Evolutionary conservation across 2,888 invertebrate genomes (phyloP).

Genomic region (Phytoseiulus persimilis): DNA sequence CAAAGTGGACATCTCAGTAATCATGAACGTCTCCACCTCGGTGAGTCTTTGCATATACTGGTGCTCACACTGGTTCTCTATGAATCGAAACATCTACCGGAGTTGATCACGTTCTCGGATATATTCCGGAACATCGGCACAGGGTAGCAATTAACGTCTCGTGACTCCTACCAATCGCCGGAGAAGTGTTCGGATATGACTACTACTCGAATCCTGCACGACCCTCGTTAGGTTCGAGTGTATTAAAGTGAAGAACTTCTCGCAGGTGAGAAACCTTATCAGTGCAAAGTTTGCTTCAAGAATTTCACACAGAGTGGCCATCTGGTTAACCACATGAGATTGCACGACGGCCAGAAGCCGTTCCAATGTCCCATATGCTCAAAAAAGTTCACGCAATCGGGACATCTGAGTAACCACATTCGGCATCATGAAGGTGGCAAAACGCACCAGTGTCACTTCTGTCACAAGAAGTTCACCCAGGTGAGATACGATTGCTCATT

Average conservation of each 20-base stretch:
- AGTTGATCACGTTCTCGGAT: too few relatives aligned
- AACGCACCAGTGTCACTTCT: constrained; percentile 25
- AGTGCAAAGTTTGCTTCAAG: constrained; percentile 32
- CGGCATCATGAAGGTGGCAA: constrained; percentile 14
- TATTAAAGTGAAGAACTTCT: background rate
- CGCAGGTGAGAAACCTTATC: constrained; percentile 30
- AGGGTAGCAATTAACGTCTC: too few relatives aligned
- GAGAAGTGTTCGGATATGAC: too few relatives aligned
- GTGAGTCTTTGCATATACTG: background rate
- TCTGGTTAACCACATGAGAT: constrained; percentile 33
- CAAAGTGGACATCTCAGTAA: constrained; percentile 27
- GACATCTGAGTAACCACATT: constrained; percentile 16
- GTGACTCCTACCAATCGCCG: too few relatives aligned
- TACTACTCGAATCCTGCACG: too few relatives aligned
- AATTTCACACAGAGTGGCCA: constrained; percentile 28
- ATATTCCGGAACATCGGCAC: too few relatives aligned
- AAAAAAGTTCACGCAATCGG: constrained; percentile 31
- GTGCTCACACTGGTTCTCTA: too few relatives aligned
- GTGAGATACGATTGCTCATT: background rate
- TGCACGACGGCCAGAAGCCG: constrained; percentile 28
- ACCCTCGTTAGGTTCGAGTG: too few relatives aligned
- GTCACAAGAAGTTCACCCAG: constrained; percentile 31
- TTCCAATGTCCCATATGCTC: constrained; percentile 26
- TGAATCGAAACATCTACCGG: too few relatives aligned
- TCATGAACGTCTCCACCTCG: constrained; percentile 26